Percentiles rank a stretch among this genome's conserved stretches.
Evolutionary conservation across 2,888 invertebrate species (phyloP).

Genomic region (Andrena dorsata): DNA sequence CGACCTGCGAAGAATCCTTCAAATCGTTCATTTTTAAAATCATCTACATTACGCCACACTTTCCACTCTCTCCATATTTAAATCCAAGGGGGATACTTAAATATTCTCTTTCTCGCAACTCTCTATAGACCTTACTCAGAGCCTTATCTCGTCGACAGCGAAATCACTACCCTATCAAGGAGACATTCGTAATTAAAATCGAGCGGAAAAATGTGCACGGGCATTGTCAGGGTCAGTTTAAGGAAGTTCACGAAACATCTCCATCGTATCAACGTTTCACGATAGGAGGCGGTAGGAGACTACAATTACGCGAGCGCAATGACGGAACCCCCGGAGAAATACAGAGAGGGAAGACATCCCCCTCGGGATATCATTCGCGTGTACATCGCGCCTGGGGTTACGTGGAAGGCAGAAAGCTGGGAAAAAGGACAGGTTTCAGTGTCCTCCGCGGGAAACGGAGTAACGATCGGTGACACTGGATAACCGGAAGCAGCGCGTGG

Average conservation of each 20-base stretch:
- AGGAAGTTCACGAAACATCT: background rate
- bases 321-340: slow-evolving; percentile 20
- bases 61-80: background rate
- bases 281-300: slow-evolving; percentile 2
- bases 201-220: background rate
- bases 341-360: slow-evolving; percentile 38
- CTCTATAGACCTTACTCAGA: background rate
- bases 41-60: background rate
- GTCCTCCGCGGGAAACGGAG: slow-evolving; percentile 53
- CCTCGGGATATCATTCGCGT: slow-evolving; percentile 58
- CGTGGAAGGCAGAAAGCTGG: slow-evolving; percentile 8
- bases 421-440: slow-evolving; percentile 55
- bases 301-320: slow-evolving; percentile 22
- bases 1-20: no score
- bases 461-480: slow-evolving; percentile 72
- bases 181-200: background rate
- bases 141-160: background rate
- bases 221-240: background rate
- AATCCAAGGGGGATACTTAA: background rate
- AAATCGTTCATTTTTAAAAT: background rate
- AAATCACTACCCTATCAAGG: background rate
- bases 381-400: slow-evolving; percentile 27
- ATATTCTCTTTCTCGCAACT: background rate
- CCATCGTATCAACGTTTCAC: background rate
- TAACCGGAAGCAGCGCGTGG: slow-evolving; percentile 64